Evolutionary conservation across 30 jellyfish, hydroid and myxozoan genomes (phyloP), one percentile per base, ranked within the genome.

Genomic region (Aurelia sp.): DNA sequence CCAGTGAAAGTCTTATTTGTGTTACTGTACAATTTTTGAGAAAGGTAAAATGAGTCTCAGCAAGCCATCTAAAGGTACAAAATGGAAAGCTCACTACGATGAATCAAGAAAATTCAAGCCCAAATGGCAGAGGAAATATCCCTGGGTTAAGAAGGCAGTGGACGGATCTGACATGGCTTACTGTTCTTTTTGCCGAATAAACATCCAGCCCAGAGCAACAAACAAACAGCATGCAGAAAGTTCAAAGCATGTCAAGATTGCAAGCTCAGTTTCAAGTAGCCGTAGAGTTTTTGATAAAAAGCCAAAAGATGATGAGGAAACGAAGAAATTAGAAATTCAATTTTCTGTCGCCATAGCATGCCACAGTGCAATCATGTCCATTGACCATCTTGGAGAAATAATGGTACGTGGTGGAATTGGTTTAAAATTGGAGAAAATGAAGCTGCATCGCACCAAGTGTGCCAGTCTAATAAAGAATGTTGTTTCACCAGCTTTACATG

Each of bases 91-190:
- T 38, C 48, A 38, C 5, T 38, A 38, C 5, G 48, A 38, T 38
- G 48, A 38, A 38, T 74, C 57, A 2, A 74, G 76, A 44, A 74
- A 9, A 27, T 31, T 78, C 63, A 78, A 78, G 51, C 80, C 83
- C 82, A 83, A 79, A 63, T 64, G 90, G 90, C 90, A 79, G 69
- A 60, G 47, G 58, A 79, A 79, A 63, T 48, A 59, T 79, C 90
- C 90, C 3, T 61, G 84, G 79, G 88, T 76, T 11, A 76, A 61
- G 55, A 76, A 76, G 76, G 77, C 77, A 76, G 59, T 58, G 76
- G 95, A 73, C 74, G 95, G 90, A 22, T 57, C 91, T 65, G 84
- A 86, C 4, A 59, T 61, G 79, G 95, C 94, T 20, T 65, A 61
- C 67, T 87, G 96, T 51, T 66, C 84, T 33, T 87, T 78, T 80